phyloP scores from a whole-genome alignment of 2,113 vertebrate species.

The Actinemys pallida region DNA sequence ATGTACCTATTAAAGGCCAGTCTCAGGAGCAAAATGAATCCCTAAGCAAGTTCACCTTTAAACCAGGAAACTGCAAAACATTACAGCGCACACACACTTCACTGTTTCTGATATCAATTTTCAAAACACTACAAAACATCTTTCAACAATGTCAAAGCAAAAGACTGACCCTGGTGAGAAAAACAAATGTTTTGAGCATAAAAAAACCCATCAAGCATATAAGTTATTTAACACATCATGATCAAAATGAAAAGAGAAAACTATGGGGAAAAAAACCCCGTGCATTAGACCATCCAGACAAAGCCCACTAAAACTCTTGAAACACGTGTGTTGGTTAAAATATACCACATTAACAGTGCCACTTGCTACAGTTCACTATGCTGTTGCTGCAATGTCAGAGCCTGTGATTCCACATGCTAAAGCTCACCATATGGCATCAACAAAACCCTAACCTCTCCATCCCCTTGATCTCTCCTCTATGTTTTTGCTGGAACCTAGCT shows the following conservation, averaged over 20 bases:
- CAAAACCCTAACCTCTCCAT: not conserved
- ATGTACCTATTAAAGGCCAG: not conserved
- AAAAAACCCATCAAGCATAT: not conserved
- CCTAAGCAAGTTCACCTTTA: not conserved
- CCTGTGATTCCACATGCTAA: not conserved
- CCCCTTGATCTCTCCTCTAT: not conserved
- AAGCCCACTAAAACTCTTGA: not conserved
- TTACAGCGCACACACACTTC: not conserved
- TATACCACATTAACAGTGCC: rapidly evolving
- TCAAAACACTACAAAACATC: not conserved
- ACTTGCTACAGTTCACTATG: not conserved
- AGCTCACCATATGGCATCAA: not conserved
- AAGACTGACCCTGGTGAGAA: not conserved
- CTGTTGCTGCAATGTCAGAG: not conserved
- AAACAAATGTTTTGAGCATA: not conserved
- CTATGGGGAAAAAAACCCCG: not conserved
- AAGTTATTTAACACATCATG: not conserved
- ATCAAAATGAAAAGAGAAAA: not conserved
- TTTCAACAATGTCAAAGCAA: not conserved
- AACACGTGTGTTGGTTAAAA: rapidly evolving
- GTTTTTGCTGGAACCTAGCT: rapidly evolving
- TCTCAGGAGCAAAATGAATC: not conserved
- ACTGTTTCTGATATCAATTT: not conserved
- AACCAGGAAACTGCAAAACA: not conserved
- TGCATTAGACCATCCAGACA: not conserved